These are phyloP conservation scores for Tuta absoluta DNA, from an alignment of 2,888 invertebrate species.

Conservation along the genomic window DNA sequence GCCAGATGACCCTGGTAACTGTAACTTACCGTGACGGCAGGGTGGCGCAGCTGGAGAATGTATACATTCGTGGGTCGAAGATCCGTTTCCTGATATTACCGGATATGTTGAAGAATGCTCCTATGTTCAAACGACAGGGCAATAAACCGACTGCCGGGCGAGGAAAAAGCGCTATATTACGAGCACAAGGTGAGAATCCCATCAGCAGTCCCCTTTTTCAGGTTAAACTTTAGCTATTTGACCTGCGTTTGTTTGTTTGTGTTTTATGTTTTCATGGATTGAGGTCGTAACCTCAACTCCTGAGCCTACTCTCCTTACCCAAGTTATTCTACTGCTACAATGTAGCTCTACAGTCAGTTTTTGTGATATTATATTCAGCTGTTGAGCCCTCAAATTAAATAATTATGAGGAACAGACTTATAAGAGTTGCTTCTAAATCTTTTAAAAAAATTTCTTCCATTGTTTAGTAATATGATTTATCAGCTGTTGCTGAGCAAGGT, in stretches of 20 bases:
- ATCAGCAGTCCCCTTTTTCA: neutral
- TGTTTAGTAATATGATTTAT: no score
- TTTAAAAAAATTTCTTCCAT: no score
- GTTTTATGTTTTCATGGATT: neutral
- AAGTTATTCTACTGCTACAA: no score
- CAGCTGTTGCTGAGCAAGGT: no score
- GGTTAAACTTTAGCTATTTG: neutral
- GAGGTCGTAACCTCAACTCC: no score
- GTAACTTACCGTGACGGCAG: constrained; percentile 97
- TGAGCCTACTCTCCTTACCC: no score
- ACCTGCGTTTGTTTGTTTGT: neutral
- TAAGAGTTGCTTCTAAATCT: no score
- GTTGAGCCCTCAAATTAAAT: no score
- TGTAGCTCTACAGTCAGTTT: no score
- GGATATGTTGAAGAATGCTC: constrained; percentile 99
- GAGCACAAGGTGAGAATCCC: constrained; percentile 89
- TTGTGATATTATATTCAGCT: no score
- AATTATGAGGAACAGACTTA: no score
- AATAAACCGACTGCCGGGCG: constrained; percentile 93
- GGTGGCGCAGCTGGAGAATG: constrained; percentile 96
- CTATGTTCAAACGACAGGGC: constrained; percentile 97
- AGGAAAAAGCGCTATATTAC: constrained; percentile 95
- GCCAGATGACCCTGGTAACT: constrained; percentile 96
- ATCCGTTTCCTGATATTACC: constrained; percentile 98
- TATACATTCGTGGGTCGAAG: constrained; percentile 99